Base-by-base conservation (phyloP, 92 coral and sea anemone species). In the Epizoanthus illoricatus region DNA sequence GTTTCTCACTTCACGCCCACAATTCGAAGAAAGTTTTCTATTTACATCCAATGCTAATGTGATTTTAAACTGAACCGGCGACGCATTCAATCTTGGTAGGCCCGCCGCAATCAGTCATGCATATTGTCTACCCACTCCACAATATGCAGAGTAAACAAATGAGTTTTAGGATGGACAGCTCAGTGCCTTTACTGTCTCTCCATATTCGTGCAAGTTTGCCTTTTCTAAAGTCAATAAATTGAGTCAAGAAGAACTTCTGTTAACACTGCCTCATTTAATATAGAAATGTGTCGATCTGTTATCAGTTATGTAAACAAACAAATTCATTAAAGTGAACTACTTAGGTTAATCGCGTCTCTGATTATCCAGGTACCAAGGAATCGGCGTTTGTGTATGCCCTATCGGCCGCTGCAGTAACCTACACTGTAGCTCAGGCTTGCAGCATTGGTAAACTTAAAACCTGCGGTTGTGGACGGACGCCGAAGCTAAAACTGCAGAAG, bases 381-480 rank as follows among this genome's bases (percentile, higher is more conserved):
- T 73, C 98, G 9, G 99, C 97, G 7, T 97, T 54, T 49, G 88
- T 84, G 5, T 89, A 88, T 71, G 90, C 99, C 8, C 88, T 97
- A 0, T 85, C 99, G 5, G 76, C 99, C 2, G 99, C 99, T 11
- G 98, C 99, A 7, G 80, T 97, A 6, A 87, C 92, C 0, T 97
- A 84, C 88, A 86, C 94, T n/a, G 92, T 97, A n/a, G 91, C 99
- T 7, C 93, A 88, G 28, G 93, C 97, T 0, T 97, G 99, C n/a
- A 89, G 94, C n/a, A 89, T 78, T 16, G 90, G 92, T 43, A 63
- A 71, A 24, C 87, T 94, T 23, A 86, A 88, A 41, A 60, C 76
- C 8, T 97, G 99, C 76, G 76, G 76, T 7, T 97, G 99, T 65
- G 99, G 99, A 56, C 72, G 85, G n/a, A 85, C 78, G 1, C 98